Base-by-base conservation (phyloP, 2,888 invertebrate genomes). In the Drosophila neoperkinsi region DNA sequence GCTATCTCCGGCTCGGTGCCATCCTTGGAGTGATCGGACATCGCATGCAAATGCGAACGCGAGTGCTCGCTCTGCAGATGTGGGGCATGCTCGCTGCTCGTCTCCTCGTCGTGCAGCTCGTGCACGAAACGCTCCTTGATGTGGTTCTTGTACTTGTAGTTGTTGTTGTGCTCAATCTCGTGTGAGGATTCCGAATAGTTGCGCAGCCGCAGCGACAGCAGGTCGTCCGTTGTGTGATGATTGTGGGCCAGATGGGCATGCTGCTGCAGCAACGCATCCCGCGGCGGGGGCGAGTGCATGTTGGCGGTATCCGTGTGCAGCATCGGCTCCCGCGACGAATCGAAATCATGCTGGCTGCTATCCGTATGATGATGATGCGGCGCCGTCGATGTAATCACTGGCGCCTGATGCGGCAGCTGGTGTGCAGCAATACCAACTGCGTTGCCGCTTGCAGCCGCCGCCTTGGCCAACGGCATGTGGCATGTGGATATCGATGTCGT, bases 101-200 rank as follows among this genome's bases (percentile, higher is more conserved):
- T 93, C 71, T 93, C 93, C 74, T 93, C 93, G 64, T 93, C 93
- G 71, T 93, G 93, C 49, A 91, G 65, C 69, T 93, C 95, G 74
- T 95, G 94, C 2, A 95, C 95, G 79, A 98, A 98, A 70, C 98
- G 94, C 92, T 98, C 96, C 91, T 98, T 98, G 81, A 99, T 98
- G 91, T 96, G 97, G 89, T 97, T 98, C 94, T 99, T 99, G 94
- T 98, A 98, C 94, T 98, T 98, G 94, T 98, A 98, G 84, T 95
- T 95, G 55, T 95, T 92, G 77, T 93, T 93, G 87, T 91, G 94
- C 76, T 93, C 93, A 65, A 93, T 90, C 55, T 93, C 94, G 77
- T 93, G 93, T 64, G 93, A 93, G 21, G 93, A 93, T 76, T 93
- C 93, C 5, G 93, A 93, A 46, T 92, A 92, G 79, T 93, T 93